A percentile compares a stretch with the other conserved stretches of the same genome.
These are phyloP conservation scores for Elaphurus davidianus DNA, from an alignment of 2,113 vertebrate genomes.

Conservation along the genomic window DNA sequence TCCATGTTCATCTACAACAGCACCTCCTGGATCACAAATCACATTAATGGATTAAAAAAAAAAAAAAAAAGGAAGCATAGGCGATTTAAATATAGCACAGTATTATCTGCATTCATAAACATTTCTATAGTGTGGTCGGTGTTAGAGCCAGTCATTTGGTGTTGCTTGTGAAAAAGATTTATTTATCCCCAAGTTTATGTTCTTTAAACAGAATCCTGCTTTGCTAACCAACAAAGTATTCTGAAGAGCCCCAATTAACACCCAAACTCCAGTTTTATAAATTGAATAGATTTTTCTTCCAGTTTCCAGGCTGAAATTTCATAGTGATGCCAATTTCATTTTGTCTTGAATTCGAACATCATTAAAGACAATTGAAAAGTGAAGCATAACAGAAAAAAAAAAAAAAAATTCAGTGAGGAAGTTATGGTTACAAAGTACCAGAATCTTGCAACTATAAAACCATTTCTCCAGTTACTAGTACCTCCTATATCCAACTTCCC, in stretches of 20 bases:
- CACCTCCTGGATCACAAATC: background rate
- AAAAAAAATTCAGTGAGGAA: background rate
- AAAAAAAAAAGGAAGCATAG: background rate
- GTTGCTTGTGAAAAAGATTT: background rate
- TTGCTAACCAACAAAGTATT: background rate
- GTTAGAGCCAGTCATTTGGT: background rate
- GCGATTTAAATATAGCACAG: background rate
- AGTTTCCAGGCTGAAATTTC: background rate
- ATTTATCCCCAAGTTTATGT: background rate
- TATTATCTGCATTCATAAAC: background rate
- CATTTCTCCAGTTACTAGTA: background rate
- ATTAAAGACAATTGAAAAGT: background rate
- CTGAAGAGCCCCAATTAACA: background rate
- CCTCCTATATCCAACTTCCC: background rate
- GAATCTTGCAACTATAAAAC: background rate
- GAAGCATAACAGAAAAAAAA: background rate
- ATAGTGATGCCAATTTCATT: background rate
- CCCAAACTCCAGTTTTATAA: background rate
- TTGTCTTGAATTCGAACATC: background rate
- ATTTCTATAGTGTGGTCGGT: background rate
- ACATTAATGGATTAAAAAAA: background rate
- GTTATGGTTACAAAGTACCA: background rate
- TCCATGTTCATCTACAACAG: background rate
- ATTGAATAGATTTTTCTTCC: background rate
- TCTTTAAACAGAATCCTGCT: background rate